Conservation (phyloP, 1,140 invertebrate genomes). For the Megalonaias nervosa region DNA sequence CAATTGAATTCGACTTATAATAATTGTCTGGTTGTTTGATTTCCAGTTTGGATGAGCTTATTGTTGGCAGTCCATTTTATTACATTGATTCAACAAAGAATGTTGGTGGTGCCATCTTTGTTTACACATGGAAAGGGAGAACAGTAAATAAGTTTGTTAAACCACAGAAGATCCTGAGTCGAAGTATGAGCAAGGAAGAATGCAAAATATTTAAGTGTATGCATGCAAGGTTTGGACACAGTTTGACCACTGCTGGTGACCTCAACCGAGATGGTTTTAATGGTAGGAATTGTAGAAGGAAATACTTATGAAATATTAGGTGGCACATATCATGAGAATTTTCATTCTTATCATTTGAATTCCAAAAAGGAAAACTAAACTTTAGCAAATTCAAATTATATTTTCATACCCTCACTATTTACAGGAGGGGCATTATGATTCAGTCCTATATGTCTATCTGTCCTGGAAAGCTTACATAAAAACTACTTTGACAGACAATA, state of each 20-base stretch:
- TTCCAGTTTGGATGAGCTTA: slow-evolving; percentile 84
- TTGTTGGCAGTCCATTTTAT: slow-evolving; percentile 97
- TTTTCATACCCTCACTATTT: no score
- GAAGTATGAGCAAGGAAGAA: slow-evolving; percentile 51
- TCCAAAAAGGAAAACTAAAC: no score
- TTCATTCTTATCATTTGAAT: no score
- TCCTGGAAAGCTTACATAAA: no score
- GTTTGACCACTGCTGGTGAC: slow-evolving; percentile 90
- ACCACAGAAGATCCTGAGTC: slow-evolving; percentile 45
- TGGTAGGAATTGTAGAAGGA: slow-evolving; percentile 55
- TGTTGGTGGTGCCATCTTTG: slow-evolving; percentile 61
- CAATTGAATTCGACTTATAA: background rate
- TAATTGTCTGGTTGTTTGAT: background rate
- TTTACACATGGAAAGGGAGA: slow-evolving; percentile 52
- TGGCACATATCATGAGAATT: no score
- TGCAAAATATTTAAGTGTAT: slow-evolving; percentile 50
- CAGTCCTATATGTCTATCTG: no score
- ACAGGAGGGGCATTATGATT: no score
- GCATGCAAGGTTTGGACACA: slow-evolving; percentile 84
- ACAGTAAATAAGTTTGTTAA: slow-evolving; percentile 32
- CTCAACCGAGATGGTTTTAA: slow-evolving; percentile 90
- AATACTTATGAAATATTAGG: background rate
- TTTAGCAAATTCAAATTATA: no score
- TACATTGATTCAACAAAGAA: slow-evolving; percentile 71
- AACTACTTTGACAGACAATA: no score